These are phyloP conservation scores for Tachypleus tridentatus DNA, from an alignment of 1,140 invertebrate species.

Conservation along the genomic window DNA sequence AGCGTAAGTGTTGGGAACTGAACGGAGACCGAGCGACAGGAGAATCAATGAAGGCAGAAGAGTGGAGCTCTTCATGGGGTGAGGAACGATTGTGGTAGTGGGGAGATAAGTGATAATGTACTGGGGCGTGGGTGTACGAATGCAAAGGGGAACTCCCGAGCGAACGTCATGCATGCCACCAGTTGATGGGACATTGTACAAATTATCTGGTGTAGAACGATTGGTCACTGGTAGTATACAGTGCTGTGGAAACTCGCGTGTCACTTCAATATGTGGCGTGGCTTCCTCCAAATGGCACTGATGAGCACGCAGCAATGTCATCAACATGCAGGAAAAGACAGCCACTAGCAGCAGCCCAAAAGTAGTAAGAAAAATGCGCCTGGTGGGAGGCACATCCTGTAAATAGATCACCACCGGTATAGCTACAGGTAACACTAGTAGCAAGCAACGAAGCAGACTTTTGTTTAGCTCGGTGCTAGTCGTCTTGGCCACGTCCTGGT, in stretches of 20 bases:
- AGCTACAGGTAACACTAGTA: not conserved
- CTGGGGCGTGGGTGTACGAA: too few species aligned
- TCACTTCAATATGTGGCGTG: not conserved
- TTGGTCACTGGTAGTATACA: not conserved
- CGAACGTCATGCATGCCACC: too few species aligned
- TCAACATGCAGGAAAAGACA: constrained; percentile 2
- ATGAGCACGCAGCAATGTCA: not conserved
- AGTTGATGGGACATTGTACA: too few species aligned
- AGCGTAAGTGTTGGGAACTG: too few species aligned
- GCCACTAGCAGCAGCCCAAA: not conserved
- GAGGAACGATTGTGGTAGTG: too few species aligned
- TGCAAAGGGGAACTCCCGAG: too few species aligned
- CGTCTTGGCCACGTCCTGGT: too few species aligned
- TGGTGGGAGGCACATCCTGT: not conserved
- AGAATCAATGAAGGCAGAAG: too few species aligned
- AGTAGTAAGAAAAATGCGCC: not conserved
- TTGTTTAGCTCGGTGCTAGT: not conserved
- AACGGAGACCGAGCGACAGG: too few species aligned
- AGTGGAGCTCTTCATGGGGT: too few species aligned
- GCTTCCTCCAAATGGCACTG: not conserved
- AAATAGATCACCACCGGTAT: constrained; percentile 1
- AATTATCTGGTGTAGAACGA: not conserved
- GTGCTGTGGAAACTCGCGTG: not conserved
- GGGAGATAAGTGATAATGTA: too few species aligned
- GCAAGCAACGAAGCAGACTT: not conserved